A percentile compares a stretch with the other conserved stretches of the same genome.
Evolutionary conservation across 2,888 invertebrate genomes (phyloP).

Genomic region (Gasteruption jaculator): DNA sequence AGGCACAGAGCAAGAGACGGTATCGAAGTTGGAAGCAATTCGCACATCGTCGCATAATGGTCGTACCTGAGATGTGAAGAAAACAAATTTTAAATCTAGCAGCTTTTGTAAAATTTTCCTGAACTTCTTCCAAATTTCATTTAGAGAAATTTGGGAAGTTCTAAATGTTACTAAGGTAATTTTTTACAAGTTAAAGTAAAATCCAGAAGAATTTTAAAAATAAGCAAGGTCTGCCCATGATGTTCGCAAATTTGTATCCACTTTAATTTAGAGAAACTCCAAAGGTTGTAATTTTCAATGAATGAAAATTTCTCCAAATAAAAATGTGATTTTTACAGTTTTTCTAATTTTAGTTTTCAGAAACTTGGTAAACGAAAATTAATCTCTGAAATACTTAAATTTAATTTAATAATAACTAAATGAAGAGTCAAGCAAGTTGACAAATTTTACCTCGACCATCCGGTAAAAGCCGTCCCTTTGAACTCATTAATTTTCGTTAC

Average conservation of each 20-base stretch:
- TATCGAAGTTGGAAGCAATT: slow-evolving; percentile 62
- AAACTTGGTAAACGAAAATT: no score
- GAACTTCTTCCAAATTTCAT: slow-evolving; percentile 2
- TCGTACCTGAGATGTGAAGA: slow-evolving; percentile 57
- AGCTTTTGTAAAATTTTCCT: not conserved
- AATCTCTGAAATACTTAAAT: no score
- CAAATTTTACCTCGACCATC: slow-evolving; percentile 64
- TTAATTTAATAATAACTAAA: no score
- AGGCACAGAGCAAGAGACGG: slow-evolving; percentile 63
- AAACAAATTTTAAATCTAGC: slow-evolving; percentile 3
- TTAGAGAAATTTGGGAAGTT: slow-evolving; percentile 2
- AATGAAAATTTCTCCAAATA: no score
- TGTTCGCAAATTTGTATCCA: not conserved
- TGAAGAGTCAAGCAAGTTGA: no score
- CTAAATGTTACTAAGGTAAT: no score
- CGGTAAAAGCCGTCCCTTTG: slow-evolving; percentile 65
- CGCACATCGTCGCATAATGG: slow-evolving; percentile 70
- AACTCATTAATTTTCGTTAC: slow-evolving; percentile 56
- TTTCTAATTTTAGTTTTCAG: no score
- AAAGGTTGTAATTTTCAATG: no score
- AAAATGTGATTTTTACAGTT: no score
- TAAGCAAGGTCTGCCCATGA: not conserved
- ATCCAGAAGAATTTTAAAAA: not conserved
- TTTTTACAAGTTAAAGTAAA: no score
- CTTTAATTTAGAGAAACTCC: slow-evolving; percentile 5